phyloP scores from a whole-genome alignment of 2,797 vertebrate species.

The Takifugu ocellatus region DNA sequence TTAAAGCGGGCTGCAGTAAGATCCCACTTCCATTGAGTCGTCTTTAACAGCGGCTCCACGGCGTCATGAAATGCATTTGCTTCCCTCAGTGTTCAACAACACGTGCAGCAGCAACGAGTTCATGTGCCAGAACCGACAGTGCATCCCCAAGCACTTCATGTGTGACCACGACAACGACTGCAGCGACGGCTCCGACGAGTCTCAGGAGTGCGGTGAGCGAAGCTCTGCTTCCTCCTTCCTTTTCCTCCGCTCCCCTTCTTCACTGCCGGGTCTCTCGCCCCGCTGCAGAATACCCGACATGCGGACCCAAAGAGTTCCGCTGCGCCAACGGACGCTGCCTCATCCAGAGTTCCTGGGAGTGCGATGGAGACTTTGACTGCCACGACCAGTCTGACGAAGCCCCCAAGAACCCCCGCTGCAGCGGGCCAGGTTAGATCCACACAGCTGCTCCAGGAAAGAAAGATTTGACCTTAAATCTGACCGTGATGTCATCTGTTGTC shows the following conservation, averaged over 20 bases:
- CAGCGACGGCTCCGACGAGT: slow-evolving; percentile 92
- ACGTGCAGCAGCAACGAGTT: slow-evolving; percentile 89
- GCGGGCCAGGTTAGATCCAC: slow-evolving; percentile 75
- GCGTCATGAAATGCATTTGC: background rate
- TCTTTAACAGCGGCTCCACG: too few relatives aligned
- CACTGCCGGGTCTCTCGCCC: background rate
- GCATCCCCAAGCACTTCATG: slow-evolving; percentile 90
- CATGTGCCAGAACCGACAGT: slow-evolving; percentile 89
- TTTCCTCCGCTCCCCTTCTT: slow-evolving; percentile 26
- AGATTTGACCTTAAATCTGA: background rate
- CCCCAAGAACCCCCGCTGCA: slow-evolving; percentile 88
- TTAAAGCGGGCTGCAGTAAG: slow-evolving; percentile 91
- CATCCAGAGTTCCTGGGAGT: slow-evolving; percentile 90
- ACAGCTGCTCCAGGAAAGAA: too few relatives aligned
- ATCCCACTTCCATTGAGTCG: background rate
- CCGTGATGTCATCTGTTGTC: slow-evolving; percentile 1
- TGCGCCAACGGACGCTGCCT: slow-evolving; percentile 94
- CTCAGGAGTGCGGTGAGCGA: slow-evolving; percentile 86
- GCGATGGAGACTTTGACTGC: slow-evolving; percentile 95
- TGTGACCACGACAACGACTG: slow-evolving; percentile 97
- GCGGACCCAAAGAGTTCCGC: slow-evolving; percentile 87
- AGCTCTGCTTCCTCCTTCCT: slow-evolving; percentile 63
- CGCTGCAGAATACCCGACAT: slow-evolving; percentile 87
- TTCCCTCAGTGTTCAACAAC: slow-evolving; percentile 84
- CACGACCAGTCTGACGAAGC: slow-evolving; percentile 95